These are phyloP conservation scores for human DNA, from an alignment of 2,113 vertebrate genomes.

Conservation along the genomic window GRCh38 chr4:104213501-104214000, in stretches of 20 bases:
- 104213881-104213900: not conserved
- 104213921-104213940: not conserved
- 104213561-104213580: not conserved
- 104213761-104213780: not conserved
- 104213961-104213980: not conserved
- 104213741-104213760: not conserved
- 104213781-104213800: not conserved
- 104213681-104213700: not conserved
- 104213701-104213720: not conserved
- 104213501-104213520: not conserved
- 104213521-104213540: not conserved
- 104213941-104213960: not conserved
- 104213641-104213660: not conserved
- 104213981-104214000: constrained; percentile 12
- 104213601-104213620: not conserved
- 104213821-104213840: not conserved
- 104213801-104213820: not conserved
- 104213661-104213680: not conserved
- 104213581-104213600: not conserved
- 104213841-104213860: not conserved
- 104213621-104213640: not conserved
- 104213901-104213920: not conserved
- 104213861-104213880: not conserved
- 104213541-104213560: not conserved
- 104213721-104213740: not conserved